phyloP scores from a whole-genome alignment of 2,888 invertebrate genomes.

The Meiosimyza decipiens region DNA sequence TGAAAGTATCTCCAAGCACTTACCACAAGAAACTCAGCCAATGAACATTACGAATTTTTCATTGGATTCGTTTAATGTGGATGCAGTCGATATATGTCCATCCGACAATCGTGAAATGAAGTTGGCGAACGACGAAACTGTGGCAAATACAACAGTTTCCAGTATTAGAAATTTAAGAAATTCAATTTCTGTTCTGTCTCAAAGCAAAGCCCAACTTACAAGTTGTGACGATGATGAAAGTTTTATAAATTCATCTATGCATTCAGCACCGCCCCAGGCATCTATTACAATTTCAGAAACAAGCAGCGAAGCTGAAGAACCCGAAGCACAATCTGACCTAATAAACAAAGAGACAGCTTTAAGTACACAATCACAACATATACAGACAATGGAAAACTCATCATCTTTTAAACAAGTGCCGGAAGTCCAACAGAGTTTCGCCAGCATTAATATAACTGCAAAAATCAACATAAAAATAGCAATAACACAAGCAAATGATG shows the following conservation, averaged over 20 bases:
- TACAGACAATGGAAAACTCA: not conserved
- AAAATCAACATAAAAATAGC: conserved; percentile 64
- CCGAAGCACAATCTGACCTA: not conserved
- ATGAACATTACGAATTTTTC: conserved; percentile 30
- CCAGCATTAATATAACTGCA: conserved; percentile 62
- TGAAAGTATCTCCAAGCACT: conserved; percentile 29
- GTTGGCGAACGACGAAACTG: conserved; percentile 26
- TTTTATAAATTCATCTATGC: conserved; percentile 3
- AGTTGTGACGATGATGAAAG: conserved; percentile 31
- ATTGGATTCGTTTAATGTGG: not conserved
- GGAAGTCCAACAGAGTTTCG: conserved; percentile 53
- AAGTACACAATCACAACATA: not conserved
- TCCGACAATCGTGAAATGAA: not conserved
- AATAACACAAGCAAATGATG: conserved; percentile 40
- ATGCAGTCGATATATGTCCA: not conserved
- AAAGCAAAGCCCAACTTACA: not conserved
- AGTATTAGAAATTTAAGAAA: not conserved
- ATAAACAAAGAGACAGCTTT: conserved; percentile 1
- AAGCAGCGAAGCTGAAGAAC: conserved; percentile 50
- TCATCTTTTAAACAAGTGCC: conserved; percentile 14
- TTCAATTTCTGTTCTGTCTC: not conserved
- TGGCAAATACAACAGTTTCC: conserved; percentile 15
- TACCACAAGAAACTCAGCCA: conserved; percentile 30
- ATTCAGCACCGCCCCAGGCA: conserved; percentile 48
- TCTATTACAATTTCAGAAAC: conserved; percentile 61